Evolutionary conservation across 2,888 invertebrate genomes (phyloP).

Genomic region (Tetragonisca angustula): DNA sequence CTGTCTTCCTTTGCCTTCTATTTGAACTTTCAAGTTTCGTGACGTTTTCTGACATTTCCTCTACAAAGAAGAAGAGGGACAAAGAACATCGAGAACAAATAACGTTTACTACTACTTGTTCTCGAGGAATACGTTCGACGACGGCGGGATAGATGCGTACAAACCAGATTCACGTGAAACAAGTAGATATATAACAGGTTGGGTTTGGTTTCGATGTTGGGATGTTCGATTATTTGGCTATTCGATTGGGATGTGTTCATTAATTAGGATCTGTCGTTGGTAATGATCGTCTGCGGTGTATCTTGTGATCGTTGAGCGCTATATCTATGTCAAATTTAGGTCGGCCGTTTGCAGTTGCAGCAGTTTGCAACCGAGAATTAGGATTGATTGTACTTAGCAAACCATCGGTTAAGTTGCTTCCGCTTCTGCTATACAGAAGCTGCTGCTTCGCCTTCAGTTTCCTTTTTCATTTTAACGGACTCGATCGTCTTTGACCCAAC

Average conservation of each 20-base stretch:
- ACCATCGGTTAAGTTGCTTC: not conserved
- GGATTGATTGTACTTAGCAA: conserved; percentile 18
- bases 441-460: not conserved
- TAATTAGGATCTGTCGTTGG: conserved; percentile 54
- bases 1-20: no score
- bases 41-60: not conserved
- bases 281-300: conserved; percentile 57
- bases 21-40: not conserved
- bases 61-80: no score
- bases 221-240: conserved; percentile 35
- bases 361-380: conserved; percentile 42
- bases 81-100: no score
- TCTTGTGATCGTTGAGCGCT: conserved; percentile 21
- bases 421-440: not conserved
- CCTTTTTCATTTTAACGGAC: no score
- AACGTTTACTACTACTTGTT: not conserved
- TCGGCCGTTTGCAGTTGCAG: conserved; percentile 9
- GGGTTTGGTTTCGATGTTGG: no score
- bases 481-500: not conserved
- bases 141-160: no score
- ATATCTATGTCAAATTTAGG: conserved; percentile 48
- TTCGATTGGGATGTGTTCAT: conserved; percentile 44
- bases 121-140: not conserved
- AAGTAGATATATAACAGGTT: not conserved
- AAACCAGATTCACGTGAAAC: not conserved